Conservation (phyloP, 1,140 invertebrate species). For the Maconellicoccus hirsutus region DNA sequence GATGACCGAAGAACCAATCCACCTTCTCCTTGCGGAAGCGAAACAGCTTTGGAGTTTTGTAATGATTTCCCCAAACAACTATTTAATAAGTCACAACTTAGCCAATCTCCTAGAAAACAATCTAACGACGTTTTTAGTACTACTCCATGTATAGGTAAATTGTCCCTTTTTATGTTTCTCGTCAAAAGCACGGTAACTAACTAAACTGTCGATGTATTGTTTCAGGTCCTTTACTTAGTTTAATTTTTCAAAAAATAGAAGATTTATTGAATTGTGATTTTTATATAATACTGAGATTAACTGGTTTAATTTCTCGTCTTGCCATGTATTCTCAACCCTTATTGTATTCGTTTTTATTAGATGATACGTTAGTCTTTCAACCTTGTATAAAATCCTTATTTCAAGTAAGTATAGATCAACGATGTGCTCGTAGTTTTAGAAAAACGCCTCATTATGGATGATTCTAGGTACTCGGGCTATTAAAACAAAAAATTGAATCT, state of each 20-base stretch:
- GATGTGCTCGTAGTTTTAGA: neutral
- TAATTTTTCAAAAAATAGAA: constrained; percentile 69
- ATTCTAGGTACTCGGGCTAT: constrained; percentile 57
- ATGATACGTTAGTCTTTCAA: constrained; percentile 73
- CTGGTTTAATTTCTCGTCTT: constrained; percentile 72
- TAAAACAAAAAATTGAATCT: constrained; percentile 78
- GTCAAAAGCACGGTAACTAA: too few relatives aligned
- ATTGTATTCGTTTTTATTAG: constrained; percentile 73
- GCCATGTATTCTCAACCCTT: constrained; percentile 79
- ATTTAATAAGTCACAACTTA: neutral
- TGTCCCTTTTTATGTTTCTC: constrained; percentile 22
- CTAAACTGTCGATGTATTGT: neutral
- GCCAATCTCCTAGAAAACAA: neutral
- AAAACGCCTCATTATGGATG: constrained; percentile 24
- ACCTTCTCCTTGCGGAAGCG: constrained; percentile 27
- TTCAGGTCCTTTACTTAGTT: constrained; percentile 70
- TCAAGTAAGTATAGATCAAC: constrained; percentile 47
- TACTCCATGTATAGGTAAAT: constrained; percentile 35
- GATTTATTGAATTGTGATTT: constrained; percentile 74
- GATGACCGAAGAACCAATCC: constrained; percentile 24
- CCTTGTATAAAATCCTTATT: constrained; percentile 80
- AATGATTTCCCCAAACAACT: neutral
- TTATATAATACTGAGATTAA: constrained; percentile 77
- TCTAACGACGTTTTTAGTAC: constrained; percentile 36
- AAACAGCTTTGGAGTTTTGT: constrained; percentile 20